Conservation (phyloP, 2,113 vertebrate genomes). For the Sialia sialis region DNA sequence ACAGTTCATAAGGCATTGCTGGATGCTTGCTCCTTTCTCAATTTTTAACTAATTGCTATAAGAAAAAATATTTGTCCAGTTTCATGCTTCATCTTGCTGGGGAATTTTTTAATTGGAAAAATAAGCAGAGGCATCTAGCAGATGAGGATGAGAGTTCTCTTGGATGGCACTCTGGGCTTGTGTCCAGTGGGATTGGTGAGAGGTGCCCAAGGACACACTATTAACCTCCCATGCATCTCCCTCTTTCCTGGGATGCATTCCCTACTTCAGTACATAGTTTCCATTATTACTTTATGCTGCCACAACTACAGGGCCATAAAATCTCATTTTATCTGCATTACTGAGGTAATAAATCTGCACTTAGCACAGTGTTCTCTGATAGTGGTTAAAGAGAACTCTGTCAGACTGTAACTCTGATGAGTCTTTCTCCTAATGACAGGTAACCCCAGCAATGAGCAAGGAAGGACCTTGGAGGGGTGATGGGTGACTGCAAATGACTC, state of each 20-base stretch:
- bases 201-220: not conserved
- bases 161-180: not conserved
- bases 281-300: slow-evolving; percentile 22
- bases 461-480: not conserved
- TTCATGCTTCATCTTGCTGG: not conserved
- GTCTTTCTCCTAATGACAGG: not conserved
- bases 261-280: not conserved
- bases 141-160: not conserved
- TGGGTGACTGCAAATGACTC: not conserved
- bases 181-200: accelerated
- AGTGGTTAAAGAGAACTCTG: not conserved
- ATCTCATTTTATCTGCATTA: slow-evolving; percentile 47
- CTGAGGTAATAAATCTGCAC: slow-evolving; percentile 30
- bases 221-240: not conserved
- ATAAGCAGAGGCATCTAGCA: not conserved
- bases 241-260: not conserved
- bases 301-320: slow-evolving; percentile 37
- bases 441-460: not conserved
- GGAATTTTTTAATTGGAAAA: not conserved
- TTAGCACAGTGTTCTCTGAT: not conserved
- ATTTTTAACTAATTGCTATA: not conserved
- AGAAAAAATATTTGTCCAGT: not conserved
- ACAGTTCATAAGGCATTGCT: not conserved
- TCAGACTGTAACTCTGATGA: not conserved
- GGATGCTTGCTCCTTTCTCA: not conserved